These are phyloP conservation scores for Carollia perspicillata DNA, from an alignment of 2,113 vertebrate genomes.

Conservation along the genomic window DNA sequence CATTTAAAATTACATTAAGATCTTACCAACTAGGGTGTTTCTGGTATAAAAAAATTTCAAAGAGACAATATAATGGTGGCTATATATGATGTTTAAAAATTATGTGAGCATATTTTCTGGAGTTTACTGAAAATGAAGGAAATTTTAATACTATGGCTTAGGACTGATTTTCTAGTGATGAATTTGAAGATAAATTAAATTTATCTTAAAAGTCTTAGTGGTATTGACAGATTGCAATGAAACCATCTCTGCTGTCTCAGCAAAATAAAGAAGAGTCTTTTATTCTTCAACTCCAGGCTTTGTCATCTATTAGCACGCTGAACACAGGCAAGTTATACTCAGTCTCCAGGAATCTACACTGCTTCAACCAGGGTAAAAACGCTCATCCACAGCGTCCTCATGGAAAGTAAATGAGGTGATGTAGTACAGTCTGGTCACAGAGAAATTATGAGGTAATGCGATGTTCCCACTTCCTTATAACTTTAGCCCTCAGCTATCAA, in stretches of 20 bases:
- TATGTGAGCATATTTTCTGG: neutral
- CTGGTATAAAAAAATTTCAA: neutral
- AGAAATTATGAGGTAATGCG: neutral
- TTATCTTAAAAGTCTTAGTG: neutral
- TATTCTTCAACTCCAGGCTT: neutral
- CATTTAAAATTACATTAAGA: neutral
- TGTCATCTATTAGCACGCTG: neutral
- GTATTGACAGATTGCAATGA: neutral
- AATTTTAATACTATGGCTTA: neutral
- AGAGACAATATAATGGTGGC: neutral
- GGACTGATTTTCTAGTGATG: neutral
- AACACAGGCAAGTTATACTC: neutral
- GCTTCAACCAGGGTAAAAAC: neutral
- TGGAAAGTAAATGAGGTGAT: neutral
- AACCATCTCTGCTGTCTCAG: neutral
- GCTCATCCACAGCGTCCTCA: neutral
- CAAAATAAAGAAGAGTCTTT: neutral
- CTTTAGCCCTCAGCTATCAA: neutral
- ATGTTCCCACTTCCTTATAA: neutral
- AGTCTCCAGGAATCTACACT: neutral
- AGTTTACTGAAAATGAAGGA: neutral
- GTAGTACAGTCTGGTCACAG: neutral
- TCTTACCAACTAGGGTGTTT: neutral
- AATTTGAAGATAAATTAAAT: neutral
- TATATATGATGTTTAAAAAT: slow-evolving; percentile 3